phyloP scores from a whole-genome alignment of 2,888 invertebrate species.

The Sinohyriopsis cumingii region DNA sequence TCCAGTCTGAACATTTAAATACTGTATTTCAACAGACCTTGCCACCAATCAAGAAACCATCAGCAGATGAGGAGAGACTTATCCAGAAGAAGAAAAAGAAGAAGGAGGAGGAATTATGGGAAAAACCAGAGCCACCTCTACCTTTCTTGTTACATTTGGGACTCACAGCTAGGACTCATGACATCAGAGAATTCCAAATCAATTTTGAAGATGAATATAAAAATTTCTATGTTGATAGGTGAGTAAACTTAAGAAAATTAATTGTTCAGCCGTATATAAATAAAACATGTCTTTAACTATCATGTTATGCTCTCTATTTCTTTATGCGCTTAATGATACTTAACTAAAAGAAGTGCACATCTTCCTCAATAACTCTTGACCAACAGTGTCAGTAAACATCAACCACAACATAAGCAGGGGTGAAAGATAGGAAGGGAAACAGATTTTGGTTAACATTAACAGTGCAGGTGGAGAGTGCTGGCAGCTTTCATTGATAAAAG shows the following conservation, averaged over 20 bases:
- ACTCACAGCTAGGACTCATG: conserved; percentile 69
- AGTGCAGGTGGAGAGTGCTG: too few species aligned
- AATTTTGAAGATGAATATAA: conserved; percentile 68
- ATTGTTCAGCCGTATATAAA: not conserved
- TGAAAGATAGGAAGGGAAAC: too few species aligned
- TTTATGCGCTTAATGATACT: too few species aligned
- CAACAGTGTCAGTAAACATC: too few species aligned
- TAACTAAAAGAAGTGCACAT: too few species aligned
- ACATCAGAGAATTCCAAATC: conserved; percentile 65
- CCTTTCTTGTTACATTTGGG: conserved; percentile 70
- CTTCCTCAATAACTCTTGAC: too few species aligned
- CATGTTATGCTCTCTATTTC: too few species aligned
- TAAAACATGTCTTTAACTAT: not conserved
- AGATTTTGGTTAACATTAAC: too few species aligned
- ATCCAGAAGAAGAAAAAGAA: conserved; percentile 30
- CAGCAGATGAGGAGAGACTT: conserved; percentile 58
- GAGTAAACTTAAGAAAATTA: not conserved
- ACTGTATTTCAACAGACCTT: conserved; percentile 53
- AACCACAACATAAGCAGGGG: too few species aligned
- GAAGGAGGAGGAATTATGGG: conserved; percentile 58
- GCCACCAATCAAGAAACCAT: conserved; percentile 65
- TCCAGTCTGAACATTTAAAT: too few species aligned
- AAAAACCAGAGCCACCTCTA: conserved; percentile 62
- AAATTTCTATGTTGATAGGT: conserved; percentile 67
- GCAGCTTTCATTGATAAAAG: too few species aligned